Evolutionary conservation across 2,113 vertebrate genomes (phyloP).

Genomic region (Coptodon rendalli): DNA sequence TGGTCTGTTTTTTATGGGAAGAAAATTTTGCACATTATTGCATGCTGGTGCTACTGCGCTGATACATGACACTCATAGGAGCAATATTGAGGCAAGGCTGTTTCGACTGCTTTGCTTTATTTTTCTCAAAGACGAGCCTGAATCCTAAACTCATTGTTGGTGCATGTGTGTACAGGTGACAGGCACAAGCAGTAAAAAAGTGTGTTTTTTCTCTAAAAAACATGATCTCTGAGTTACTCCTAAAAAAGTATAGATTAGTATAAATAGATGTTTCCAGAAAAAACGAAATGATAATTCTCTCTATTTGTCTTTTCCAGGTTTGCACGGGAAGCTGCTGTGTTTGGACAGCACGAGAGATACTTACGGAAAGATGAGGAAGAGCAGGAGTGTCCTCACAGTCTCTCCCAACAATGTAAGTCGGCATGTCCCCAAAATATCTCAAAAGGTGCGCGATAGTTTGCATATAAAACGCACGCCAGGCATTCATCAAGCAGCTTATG

Average conservation of each 20-base stretch:
- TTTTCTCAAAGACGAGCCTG: neutral
- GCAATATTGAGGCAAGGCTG: neutral
- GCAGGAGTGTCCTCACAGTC: slow-evolving; percentile 91
- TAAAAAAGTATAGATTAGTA: neutral
- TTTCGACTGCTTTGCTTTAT: neutral
- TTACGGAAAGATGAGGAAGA: slow-evolving; percentile 87
- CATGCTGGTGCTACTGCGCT: neutral
- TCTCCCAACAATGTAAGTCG: slow-evolving; percentile 84
- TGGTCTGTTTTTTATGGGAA: neutral
- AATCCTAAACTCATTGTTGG: neutral
- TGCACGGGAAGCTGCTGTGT: slow-evolving; percentile 34
- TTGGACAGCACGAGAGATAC: slow-evolving; percentile 18
- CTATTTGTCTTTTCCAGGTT: slow-evolving; percentile 44
- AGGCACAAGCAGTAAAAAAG: neutral
- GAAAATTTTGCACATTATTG: neutral
- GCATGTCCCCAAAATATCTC: neutral
- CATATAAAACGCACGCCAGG: neutral
- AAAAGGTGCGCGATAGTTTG: neutral
- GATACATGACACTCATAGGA: neutral
- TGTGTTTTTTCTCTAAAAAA: neutral
- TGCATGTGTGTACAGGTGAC: neutral
- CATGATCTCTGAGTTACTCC: neutral
- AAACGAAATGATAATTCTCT: neutral
- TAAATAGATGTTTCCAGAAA: neutral
- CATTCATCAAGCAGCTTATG: neutral